phyloP scores from a whole-genome alignment of 1,140 invertebrate genomes.

The Orussus abietinus region DNA sequence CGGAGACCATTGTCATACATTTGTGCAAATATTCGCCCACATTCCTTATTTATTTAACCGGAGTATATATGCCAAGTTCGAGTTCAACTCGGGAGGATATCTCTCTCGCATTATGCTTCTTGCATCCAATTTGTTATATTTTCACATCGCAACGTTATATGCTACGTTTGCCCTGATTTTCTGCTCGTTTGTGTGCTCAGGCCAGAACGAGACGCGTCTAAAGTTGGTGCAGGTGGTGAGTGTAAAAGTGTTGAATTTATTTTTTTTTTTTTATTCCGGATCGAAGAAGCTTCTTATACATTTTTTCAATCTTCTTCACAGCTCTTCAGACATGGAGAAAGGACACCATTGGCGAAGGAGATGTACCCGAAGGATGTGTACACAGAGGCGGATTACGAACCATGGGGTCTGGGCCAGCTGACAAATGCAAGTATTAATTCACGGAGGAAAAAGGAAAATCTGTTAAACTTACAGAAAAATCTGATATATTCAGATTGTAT shows the following conservation, averaged over 20 bases:
- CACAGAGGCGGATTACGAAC: slow-evolving; percentile 27
- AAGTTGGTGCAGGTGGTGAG: slow-evolving; percentile 24
- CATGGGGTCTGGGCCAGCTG: slow-evolving; percentile 52
- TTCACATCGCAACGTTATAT: too few relatives aligned
- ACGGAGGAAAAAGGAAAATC: too few relatives aligned
- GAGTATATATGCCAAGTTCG: too few relatives aligned
- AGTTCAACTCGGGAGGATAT: too few relatives aligned
- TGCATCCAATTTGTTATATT: too few relatives aligned
- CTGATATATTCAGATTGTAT: too few relatives aligned
- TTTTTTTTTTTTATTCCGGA: background rate
- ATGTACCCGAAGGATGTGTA: slow-evolving; percentile 50
- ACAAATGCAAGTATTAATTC: slow-evolving; percentile 56
- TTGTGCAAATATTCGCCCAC: too few relatives aligned
- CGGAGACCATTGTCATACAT: too few relatives aligned
- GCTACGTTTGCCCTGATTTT: background rate
- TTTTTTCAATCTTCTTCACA: slow-evolving; percentile 18
- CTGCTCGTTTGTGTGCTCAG: slow-evolving; percentile 4
- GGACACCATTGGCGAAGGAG: slow-evolving; percentile 51
- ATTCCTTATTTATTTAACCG: too few relatives aligned
- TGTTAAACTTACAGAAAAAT: too few relatives aligned
- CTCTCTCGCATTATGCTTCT: too few relatives aligned
- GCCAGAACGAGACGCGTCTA: slow-evolving; percentile 4
- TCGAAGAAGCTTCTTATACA: background rate
- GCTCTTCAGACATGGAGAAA: slow-evolving; percentile 58
- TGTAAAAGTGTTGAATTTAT: background rate